Conservation (phyloP, 1,140 invertebrate species). For the Pseudomyrmex cubaensis region DNA sequence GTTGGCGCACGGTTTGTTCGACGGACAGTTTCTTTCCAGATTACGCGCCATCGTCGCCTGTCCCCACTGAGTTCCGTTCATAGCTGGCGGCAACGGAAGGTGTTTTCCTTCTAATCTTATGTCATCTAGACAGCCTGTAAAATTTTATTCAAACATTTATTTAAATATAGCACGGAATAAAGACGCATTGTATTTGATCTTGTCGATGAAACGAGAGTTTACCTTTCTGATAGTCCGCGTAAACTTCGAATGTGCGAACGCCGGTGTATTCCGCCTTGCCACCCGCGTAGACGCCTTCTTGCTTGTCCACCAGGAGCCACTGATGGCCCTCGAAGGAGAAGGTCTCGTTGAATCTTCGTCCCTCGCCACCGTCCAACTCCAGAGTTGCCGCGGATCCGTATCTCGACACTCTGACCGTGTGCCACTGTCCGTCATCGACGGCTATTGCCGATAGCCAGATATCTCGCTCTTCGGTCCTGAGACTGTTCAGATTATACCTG, state of each 20-base stretch:
- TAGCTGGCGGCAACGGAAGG: slow-evolving; percentile 95
- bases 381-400: slow-evolving; percentile 97
- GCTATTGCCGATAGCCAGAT: slow-evolving; percentile 95
- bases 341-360: slow-evolving; percentile 96
- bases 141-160: background rate
- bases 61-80: slow-evolving; percentile 97
- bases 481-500: slow-evolving; percentile 96
- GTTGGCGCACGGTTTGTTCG: slow-evolving; percentile 96
- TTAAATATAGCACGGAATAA: background rate
- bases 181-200: background rate
- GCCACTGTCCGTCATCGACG: slow-evolving; percentile 99
- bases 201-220: slow-evolving; percentile 61
- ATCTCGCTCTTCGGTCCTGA: slow-evolving; percentile 94
- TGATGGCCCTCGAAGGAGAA: slow-evolving; percentile 96
- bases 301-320: slow-evolving; percentile 96
- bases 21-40: slow-evolving; percentile 95
- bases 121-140: slow-evolving; percentile 92
- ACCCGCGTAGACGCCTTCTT: slow-evolving; percentile 97
- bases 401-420: slow-evolving; percentile 94
- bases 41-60: slow-evolving; percentile 96
- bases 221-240: slow-evolving; percentile 98
- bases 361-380: slow-evolving; percentile 97
- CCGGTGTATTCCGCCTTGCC: slow-evolving; percentile 98
- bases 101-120: slow-evolving; percentile 96
- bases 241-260: slow-evolving; percentile 96